Conservation (phyloP, 2,113 vertebrate genomes). For the Cacatua alba region DNA sequence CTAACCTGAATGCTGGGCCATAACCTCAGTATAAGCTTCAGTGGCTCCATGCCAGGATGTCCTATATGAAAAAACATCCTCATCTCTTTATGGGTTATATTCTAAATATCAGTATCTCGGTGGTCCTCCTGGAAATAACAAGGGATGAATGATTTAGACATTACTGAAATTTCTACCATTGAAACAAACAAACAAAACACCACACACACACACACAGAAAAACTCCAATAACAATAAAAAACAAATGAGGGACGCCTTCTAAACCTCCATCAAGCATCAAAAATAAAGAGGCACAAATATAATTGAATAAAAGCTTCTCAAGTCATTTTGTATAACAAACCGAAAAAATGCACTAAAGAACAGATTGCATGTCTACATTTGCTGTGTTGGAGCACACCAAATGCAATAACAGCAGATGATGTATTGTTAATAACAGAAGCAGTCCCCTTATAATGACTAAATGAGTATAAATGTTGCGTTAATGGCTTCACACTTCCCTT, state of each 20-base stretch:
- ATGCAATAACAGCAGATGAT: not conserved
- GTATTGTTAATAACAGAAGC: not conserved
- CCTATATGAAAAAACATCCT: not conserved
- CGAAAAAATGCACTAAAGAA: not conserved
- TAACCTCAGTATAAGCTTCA: not conserved
- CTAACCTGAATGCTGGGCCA: not conserved
- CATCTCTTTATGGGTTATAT: not conserved
- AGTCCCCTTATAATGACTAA: not conserved
- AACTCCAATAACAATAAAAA: not conserved
- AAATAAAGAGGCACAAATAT: not conserved
- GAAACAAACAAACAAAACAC: not conserved
- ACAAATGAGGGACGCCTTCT: not conserved
- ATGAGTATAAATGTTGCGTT: not conserved
- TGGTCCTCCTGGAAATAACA: not conserved
- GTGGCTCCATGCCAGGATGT: not conserved
- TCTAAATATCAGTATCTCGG: not conserved
- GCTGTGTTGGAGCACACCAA: not conserved
- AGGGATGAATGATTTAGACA: not conserved
- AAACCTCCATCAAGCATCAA: not conserved
- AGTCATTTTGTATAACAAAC: not conserved
- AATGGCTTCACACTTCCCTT: not conserved
- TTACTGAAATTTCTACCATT: not conserved
- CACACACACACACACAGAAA: not conserved
- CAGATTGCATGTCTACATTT: not conserved
- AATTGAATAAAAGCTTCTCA: not conserved